A percentile compares a stretch with the other conserved stretches of the same genome.
Conservation (phyloP, 2,888 invertebrate genomes). For the Crepidodera aurea region DNA sequence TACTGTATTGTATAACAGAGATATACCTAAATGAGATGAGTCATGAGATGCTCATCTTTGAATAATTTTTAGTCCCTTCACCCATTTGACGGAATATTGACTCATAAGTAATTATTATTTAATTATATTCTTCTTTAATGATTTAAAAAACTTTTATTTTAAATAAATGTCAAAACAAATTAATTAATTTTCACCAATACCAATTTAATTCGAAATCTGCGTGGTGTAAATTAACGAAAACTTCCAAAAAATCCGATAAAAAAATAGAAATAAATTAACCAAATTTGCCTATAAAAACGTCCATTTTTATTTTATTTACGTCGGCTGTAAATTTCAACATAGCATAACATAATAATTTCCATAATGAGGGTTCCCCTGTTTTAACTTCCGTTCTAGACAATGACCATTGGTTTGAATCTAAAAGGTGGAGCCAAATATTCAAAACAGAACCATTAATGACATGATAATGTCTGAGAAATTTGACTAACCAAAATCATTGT, state of each 20-base stretch:
- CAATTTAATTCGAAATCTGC: no score
- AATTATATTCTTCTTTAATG: no score
- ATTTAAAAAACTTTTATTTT: no score
- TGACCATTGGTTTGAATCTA: constrained; percentile 16
- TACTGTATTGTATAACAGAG: no score
- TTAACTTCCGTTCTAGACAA: constrained; percentile 18
- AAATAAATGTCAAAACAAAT: no score
- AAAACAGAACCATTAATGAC: constrained; percentile 24
- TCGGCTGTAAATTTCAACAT: background rate
- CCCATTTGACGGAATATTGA: no score
- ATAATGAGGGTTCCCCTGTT: constrained; percentile 16
- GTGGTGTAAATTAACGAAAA: background rate
- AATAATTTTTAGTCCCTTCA: no score
- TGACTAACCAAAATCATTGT: constrained; percentile 20
- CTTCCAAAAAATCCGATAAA: background rate
- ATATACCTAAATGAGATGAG: no score
- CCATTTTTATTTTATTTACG: background rate
- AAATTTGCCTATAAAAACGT: background rate
- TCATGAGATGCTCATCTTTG: no score
- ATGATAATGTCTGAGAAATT: constrained; percentile 30
- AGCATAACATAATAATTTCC: constrained; percentile 12
- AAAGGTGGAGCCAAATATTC: constrained; percentile 33
- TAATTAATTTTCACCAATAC: no score
- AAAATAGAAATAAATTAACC: background rate
- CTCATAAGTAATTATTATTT: no score